These are phyloP conservation scores for Thymelicus lineola DNA, from an alignment of 2,888 invertebrate species.

Conservation along the genomic window DNA sequence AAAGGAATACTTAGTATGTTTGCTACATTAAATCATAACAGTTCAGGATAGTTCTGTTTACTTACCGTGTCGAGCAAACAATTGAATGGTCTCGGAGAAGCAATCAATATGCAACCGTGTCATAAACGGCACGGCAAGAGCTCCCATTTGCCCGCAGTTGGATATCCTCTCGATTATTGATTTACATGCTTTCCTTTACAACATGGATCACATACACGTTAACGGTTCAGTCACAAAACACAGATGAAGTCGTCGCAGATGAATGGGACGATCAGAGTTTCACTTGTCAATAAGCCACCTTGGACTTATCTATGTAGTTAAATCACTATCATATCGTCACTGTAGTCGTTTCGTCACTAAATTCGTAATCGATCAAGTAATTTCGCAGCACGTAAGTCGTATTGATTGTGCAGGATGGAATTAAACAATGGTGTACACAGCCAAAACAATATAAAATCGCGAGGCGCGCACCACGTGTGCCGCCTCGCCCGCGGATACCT, in stretches of 20 bases:
- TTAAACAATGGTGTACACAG: slow-evolving; percentile 74
- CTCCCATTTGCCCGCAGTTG: slow-evolving; percentile 63
- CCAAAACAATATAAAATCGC: slow-evolving; percentile 77
- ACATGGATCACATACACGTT: slow-evolving; percentile 71
- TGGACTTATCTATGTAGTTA: slow-evolving; percentile 53
- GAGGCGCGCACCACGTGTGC: slow-evolving; percentile 82
- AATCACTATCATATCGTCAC: slow-evolving; percentile 60
- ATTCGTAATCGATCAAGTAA: slow-evolving; percentile 32
- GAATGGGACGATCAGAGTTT: slow-evolving; percentile 75
- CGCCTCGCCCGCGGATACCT: slow-evolving; percentile 82
- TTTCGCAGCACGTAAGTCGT: slow-evolving; percentile 57
- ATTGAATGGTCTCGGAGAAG: slow-evolving; percentile 63
- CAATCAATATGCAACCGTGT: slow-evolving; percentile 80
- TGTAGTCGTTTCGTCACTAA: slow-evolving; percentile 43
- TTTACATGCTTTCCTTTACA: slow-evolving; percentile 73
- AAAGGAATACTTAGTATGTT: not conserved
- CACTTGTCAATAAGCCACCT: slow-evolving; percentile 80
- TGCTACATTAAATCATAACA: not conserved
- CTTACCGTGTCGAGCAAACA: slow-evolving; percentile 69
- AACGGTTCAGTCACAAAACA: slow-evolving; percentile 69
- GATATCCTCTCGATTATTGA: slow-evolving; percentile 75
- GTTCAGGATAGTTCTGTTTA: slow-evolving; percentile 46
- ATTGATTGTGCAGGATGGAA: slow-evolving; percentile 76
- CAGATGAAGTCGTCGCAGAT: slow-evolving; percentile 65
- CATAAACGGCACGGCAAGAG: slow-evolving; percentile 70